Base-by-base conservation (phyloP, 1,140 invertebrate genomes). In the Drosophila triauraria region DNA sequence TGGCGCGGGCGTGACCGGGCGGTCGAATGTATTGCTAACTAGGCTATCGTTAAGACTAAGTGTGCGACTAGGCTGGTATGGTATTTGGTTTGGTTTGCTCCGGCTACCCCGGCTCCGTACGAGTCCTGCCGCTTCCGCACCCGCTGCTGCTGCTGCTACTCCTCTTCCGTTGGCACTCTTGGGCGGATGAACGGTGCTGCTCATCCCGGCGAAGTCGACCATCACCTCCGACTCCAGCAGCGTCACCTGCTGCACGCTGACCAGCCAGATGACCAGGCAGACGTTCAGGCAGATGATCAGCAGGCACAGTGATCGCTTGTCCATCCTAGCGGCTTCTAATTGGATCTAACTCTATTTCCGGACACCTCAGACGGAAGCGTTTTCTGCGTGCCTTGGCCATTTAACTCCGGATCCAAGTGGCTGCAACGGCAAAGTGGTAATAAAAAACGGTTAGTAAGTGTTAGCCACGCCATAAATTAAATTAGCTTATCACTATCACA, bases 221-320 rank as follows among this genome's bases (percentile, higher is more conserved):
- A 58, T 40, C 7, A 57, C 27, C 23, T 68, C 68, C 35, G 76
- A n/a, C 27, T 81, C 79, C 50, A 43, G 43, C 82, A 68, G 63
- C 50, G 54, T 71, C 50, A 50, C 79, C 54, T 80, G 84, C 30
- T 91, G 91, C 47, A 87, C 75, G 67, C 81, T 80, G 48, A 92
- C 85, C 59, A 86, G 75, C 92, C 92, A 93, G 60, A 92, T 72
- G 53, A 92, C 79, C 38, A 91, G 64, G 72, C 71, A 92, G 32
- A 92, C 50, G 58, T 88, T 87, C 20, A 92, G 54, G 51, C 90
- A 91, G 57, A 93, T 83, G 59, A 93, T 58, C 62, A 92, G 70
- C 54, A 69, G 76, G 75, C 90, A 86, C 61, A 93, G 46, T 58
- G 82, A 86, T 40, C 92, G 92, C 63, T 91, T 91, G 62, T 92